These are phyloP conservation scores for Lophotriccus pileatus DNA, from an alignment of 2,797 vertebrate genomes.

Conservation along the genomic window DNA sequence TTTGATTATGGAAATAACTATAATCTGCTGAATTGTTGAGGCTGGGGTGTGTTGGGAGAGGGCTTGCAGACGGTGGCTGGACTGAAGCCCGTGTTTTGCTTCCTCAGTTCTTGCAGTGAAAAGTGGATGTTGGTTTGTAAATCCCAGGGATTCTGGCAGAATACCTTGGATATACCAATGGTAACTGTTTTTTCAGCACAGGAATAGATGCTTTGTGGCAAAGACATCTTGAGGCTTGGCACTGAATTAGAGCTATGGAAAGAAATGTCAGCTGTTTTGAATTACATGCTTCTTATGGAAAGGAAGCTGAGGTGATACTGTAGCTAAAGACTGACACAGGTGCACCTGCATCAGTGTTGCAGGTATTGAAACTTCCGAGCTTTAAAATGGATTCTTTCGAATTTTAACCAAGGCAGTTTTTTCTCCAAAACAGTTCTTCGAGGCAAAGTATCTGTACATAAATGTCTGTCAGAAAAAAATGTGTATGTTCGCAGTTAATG, in stretches of 20 bases:
- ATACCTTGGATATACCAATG: neutral
- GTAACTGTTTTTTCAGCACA: neutral
- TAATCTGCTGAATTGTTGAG: neutral
- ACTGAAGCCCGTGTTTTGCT: neutral
- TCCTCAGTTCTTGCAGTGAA: neutral
- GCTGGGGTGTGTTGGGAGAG: neutral
- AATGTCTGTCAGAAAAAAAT: neutral
- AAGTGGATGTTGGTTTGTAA: neutral
- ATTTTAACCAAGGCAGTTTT: neutral
- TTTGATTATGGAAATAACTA: neutral
- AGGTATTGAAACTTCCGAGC: neutral
- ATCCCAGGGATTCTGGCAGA: neutral
- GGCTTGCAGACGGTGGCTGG: rapidly evolving
- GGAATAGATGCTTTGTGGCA: neutral
- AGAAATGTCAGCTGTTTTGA: neutral
- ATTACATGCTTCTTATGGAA: neutral
- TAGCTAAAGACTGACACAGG: neutral
- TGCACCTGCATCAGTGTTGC: rapidly evolving
- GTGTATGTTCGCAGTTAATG: neutral
- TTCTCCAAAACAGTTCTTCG: neutral
- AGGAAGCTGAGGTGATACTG: neutral
- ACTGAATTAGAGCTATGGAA: neutral
- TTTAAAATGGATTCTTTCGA: neutral
- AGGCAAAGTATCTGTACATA: neutral
- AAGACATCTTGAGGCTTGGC: neutral